Evolutionary conservation across 2,888 invertebrate genomes (phyloP), one percentile per base, ranked within the genome.

Genomic region (Pollenia labialis): DNA sequence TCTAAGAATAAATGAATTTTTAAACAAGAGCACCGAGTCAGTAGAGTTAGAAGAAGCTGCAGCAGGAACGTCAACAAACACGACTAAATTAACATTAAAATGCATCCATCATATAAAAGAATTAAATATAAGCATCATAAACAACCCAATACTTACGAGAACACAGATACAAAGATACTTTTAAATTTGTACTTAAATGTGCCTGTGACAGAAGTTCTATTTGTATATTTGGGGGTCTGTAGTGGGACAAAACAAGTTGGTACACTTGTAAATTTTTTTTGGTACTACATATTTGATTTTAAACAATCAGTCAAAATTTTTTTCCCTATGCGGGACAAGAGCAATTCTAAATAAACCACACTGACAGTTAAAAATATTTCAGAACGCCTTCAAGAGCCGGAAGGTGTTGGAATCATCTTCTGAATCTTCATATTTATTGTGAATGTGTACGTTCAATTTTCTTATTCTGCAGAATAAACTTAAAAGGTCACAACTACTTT

Each of bases 1-100:
- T 87, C 87, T 84, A 64, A 87, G 87, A 87, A 87, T 74, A 81
- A 77, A 87, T 81, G 83, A 52, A 87, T 87, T 81, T 81, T 72
- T 50, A 74, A 86, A 83, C 66, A 83, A 86, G 82, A 80, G 83
- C 76, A 81, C 16, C 18, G 11, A 64, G n/a, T 40, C 48, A 18
- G 48, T 10, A 62, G 18, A 40, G 50, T n/a, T 32, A 62, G 12
- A 48, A 60, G 42, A 18, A 62, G 60, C 56, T 56, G 42, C 52
- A 79, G 68, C 58, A 52, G 14, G 10, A 66, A 69, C 52, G 80
- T 72, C 80, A 72, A 81, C 72, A 81, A 80, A 72, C 68, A 74
- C 58, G 68, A 84, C 68, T 60, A 84, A 84, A 84, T 79, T 84
- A 84, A 79, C 74, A 84, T 85, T 54, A 48, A 74, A 85, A 84